Conservation (phyloP, 2,888 invertebrate species). For the Antheraea assamensis region DNA sequence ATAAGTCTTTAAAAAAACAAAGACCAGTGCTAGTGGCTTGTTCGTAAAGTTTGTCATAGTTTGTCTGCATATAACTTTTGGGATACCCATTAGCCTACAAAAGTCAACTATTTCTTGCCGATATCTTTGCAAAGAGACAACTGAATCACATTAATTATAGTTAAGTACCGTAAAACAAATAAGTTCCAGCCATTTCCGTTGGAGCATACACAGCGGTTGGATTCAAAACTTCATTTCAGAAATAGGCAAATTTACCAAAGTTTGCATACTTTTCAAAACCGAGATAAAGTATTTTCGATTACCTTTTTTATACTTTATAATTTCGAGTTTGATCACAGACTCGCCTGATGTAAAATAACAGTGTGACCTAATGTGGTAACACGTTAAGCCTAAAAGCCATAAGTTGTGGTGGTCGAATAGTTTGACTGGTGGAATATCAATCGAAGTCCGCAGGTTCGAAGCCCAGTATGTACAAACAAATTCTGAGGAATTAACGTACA, state of each 20-base stretch:
- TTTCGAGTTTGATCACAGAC: too few relatives aligned
- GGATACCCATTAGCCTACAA: constrained; percentile 6
- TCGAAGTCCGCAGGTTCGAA: too few relatives aligned
- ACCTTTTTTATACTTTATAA: too few relatives aligned
- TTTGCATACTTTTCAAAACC: neutral
- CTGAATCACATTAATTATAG: constrained; percentile 4
- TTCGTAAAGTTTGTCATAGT: constrained; percentile 14
- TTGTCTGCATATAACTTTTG: constrained; percentile 16
- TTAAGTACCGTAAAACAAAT: neutral
- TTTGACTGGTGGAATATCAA: too few relatives aligned
- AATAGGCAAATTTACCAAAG: neutral
- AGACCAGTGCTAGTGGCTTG: constrained; percentile 3
- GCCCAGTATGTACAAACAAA: too few relatives aligned
- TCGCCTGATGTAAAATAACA: too few relatives aligned
- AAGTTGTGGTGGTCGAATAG: too few relatives aligned
- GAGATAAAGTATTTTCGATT: constrained; percentile 6
- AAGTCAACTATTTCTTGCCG: neutral
- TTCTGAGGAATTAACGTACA: too few relatives aligned
- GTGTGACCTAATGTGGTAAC: too few relatives aligned
- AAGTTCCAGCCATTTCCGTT: neutral
- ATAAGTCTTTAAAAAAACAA: constrained; percentile 12
- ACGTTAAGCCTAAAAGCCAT: too few relatives aligned
- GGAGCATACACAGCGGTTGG: neutral
- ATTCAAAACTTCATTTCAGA: neutral
- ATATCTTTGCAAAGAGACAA: constrained; percentile 13